Conservation (phyloP, 1,140 invertebrate species). For the Sarcophaga peregrina region DNA sequence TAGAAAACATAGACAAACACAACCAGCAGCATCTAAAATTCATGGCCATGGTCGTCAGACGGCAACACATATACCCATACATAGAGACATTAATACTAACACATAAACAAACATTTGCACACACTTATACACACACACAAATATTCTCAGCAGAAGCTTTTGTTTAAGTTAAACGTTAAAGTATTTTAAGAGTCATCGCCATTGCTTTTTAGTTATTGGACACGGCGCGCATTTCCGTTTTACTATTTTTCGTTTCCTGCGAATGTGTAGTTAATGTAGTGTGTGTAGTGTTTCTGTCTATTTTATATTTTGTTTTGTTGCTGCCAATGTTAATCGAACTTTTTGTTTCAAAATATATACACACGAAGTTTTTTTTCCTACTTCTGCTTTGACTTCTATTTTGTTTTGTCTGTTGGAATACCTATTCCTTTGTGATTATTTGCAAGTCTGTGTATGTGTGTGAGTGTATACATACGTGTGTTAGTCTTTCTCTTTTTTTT, state of each 20-base stretch:
- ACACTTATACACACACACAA: conserved; percentile 20
- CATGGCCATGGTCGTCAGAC: conserved; percentile 36
- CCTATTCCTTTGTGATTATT: neutral
- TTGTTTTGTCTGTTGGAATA: too few species aligned
- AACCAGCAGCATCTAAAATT: conserved; percentile 24
- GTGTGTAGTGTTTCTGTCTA: too few species aligned
- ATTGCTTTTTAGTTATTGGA: conserved; percentile 16
- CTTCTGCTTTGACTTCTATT: too few species aligned
- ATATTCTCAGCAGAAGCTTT: neutral
- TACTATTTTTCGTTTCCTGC: neutral
- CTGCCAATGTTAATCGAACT: conserved; percentile 37
- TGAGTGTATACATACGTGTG: neutral
- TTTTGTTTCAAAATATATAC: conserved; percentile 3
- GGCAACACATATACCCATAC: conserved; percentile 45
- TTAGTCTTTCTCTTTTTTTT: too few species aligned
- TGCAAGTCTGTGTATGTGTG: neutral
- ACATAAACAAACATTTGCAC: conserved; percentile 34
- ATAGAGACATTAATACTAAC: too few species aligned
- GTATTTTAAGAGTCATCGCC: conserved; percentile 28
- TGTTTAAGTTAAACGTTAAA: conserved; percentile 34
- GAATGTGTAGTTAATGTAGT: neutral
- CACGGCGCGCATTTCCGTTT: conserved; percentile 34
- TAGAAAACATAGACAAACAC: neutral
- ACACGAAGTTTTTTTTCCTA: neutral
- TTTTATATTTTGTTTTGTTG: conserved; percentile 29